phyloP scores from a whole-genome alignment of 2,113 vertebrate species.

The Caranx ignobilis region DNA sequence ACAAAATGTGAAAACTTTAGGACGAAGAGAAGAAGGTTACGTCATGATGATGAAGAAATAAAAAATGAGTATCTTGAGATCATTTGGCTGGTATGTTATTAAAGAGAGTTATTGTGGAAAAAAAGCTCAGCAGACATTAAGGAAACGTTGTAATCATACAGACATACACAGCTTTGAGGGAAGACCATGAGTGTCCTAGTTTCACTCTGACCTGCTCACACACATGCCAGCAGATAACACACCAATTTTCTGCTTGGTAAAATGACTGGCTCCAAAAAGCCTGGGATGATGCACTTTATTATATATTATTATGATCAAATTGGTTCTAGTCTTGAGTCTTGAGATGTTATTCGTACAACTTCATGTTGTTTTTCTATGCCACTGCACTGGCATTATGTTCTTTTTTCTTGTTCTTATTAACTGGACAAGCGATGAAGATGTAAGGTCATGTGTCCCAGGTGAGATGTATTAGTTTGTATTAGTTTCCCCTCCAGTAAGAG shows the following conservation, averaged over 20 bases:
- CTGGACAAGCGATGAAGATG: conserved; percentile 20
- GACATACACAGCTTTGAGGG: background rate
- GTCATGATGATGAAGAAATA: background rate
- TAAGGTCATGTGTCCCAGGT: conserved; percentile 45
- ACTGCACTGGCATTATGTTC: background rate
- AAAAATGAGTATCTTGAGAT: background rate
- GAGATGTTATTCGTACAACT: background rate
- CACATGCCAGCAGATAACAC: background rate
- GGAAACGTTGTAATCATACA: background rate
- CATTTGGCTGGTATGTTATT: background rate
- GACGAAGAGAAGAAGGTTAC: background rate
- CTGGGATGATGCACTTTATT: conserved; percentile 13
- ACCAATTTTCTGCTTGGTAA: background rate
- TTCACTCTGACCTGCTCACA: conserved; percentile 1
- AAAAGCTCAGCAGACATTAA: background rate
- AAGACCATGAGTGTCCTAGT: background rate
- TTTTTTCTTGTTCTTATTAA: background rate
- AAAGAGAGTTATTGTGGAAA: background rate
- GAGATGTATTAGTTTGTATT: conserved; percentile 53
- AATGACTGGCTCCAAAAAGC: background rate
- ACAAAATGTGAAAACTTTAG: background rate
- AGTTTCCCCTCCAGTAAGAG: conserved; percentile 32
- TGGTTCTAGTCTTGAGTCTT: background rate
- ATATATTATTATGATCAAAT: background rate
- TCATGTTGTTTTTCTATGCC: conserved; percentile 1